phyloP scores from a whole-genome alignment of 2,888 invertebrate species.

The Drosophila melanosoma region DNA sequence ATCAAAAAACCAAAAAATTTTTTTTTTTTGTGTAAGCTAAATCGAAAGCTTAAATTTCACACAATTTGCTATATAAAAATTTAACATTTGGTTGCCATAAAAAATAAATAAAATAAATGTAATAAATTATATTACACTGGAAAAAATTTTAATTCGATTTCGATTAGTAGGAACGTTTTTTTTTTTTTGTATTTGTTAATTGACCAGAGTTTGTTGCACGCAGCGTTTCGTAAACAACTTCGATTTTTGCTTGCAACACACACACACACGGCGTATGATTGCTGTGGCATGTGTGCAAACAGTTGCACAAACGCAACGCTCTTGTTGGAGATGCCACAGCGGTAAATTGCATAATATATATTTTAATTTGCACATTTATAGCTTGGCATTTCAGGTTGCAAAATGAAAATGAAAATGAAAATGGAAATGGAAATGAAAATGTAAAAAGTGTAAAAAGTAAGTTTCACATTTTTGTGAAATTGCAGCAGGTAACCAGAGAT shows the following conservation, averaged over 20 bases:
- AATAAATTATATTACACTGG: not conserved
- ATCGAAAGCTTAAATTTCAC: too few species aligned
- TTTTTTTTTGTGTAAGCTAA: too few species aligned
- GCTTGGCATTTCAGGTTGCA: constrained; percentile 31
- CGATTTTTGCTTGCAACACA: not conserved
- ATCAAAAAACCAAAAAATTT: not conserved
- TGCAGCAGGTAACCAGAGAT: constrained; percentile 6
- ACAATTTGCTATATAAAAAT: not conserved
- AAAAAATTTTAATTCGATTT: not conserved
- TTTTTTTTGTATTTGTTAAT: too few species aligned
- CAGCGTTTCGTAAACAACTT: not conserved
- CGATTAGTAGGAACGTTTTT: too few species aligned
- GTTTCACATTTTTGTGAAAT: constrained; percentile 2
- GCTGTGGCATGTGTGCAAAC: constrained; percentile 1
- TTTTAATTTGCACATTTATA: constrained; percentile 71
- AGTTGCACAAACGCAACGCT: constrained; percentile 18
- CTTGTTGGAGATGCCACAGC: constrained; percentile 38
- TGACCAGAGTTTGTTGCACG: too few species aligned
- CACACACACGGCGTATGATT: not conserved
- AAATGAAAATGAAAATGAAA: constrained; percentile 13
- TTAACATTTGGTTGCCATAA: not conserved
- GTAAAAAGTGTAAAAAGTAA: constrained; percentile 20
- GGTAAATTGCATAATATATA: constrained; percentile 65
- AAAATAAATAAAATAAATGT: not conserved
- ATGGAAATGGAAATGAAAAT: constrained; percentile 32